Percentiles rank a stretch among this genome's conserved stretches.
phyloP scores from a whole-genome alignment of 2,113 vertebrate genomes.

The Ariopsis seemanni region DNA sequence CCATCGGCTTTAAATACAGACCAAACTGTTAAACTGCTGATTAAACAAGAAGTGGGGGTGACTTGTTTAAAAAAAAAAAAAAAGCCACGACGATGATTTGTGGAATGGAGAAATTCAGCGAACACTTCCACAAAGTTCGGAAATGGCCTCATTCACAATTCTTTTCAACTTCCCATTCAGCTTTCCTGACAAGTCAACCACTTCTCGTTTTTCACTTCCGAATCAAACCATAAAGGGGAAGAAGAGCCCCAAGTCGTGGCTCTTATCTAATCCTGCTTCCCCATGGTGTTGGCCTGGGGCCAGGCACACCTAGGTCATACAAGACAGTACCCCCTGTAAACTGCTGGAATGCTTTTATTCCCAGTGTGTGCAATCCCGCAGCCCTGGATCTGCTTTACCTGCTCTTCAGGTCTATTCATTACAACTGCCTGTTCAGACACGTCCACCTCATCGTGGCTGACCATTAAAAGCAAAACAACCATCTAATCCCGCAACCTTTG shows the following conservation, averaged over 20 bases:
- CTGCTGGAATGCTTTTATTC: conserved; percentile 45
- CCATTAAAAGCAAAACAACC: background rate
- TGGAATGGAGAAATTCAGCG: background rate
- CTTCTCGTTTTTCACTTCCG: conserved; percentile 23
- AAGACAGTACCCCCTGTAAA: background rate
- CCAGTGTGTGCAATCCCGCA: background rate
- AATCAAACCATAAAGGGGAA: conserved; percentile 38
- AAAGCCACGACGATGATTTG: background rate
- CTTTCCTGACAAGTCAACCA: conserved; percentile 4
- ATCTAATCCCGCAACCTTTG: conserved; percentile 34
- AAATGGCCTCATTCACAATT: conserved; percentile 26
- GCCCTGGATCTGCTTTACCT: conserved; percentile 25
- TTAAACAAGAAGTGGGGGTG: background rate
- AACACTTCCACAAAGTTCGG: background rate
- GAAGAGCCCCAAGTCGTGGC: background rate
- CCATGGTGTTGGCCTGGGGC: background rate
- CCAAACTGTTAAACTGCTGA: conserved; percentile 21
- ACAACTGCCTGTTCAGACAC: conserved; percentile 5
- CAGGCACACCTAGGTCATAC: conserved; percentile 27
- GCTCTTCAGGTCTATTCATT: conserved; percentile 26
- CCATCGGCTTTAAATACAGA: conserved; percentile 27
- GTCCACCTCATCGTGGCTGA: background rate
- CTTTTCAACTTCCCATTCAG: conserved; percentile 18
- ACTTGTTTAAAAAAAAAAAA: background rate
- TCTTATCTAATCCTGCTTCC: conserved; percentile 26